These are phyloP conservation scores for Hydractinia symbiolongicarpus DNA, from an alignment of 30 jellyfish, hydroid and myxozoan genomes.

Conservation along the genomic window DNA sequence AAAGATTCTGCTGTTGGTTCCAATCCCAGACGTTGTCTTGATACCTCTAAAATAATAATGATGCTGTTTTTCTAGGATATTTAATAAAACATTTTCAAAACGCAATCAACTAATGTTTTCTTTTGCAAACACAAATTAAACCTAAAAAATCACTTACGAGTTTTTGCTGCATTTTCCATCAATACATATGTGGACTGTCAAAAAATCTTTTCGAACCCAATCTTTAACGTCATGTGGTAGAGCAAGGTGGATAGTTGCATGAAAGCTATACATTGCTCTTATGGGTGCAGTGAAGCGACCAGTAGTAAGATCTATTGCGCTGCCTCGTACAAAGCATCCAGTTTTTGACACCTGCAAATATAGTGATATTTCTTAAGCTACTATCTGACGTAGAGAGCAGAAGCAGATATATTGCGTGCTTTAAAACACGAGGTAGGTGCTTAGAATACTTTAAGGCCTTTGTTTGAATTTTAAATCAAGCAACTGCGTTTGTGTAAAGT, in stretches of 20 bases:
- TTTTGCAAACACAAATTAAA: too few species aligned
- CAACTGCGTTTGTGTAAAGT: too few species aligned
- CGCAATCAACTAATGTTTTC: too few species aligned
- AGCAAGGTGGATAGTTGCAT: constrained; percentile 3
- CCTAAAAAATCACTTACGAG: not conserved
- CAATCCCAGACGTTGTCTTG: not conserved
- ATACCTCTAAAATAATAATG: not conserved
- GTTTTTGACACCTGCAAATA: not conserved
- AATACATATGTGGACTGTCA: not conserved
- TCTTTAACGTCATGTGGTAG: constrained; percentile 10
- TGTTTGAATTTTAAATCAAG: too few species aligned
- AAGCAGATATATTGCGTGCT: too few species aligned
- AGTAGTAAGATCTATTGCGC: not conserved
- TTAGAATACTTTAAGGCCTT: too few species aligned
- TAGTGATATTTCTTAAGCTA: too few species aligned
- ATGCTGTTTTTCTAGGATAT: not conserved
- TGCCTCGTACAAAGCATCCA: constrained; percentile 7
- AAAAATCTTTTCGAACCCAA: not conserved
- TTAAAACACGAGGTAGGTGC: too few species aligned
- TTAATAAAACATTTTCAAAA: not conserved
- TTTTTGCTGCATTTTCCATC: not conserved
- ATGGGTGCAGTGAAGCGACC: constrained; percentile 23
- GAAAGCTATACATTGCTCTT: not conserved
- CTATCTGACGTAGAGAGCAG: too few species aligned
- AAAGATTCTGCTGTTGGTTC: not conserved